These are phyloP conservation scores for Acanthacorydalis orientalis DNA, from an alignment of 2,888 invertebrate species.

Conservation along the genomic window DNA sequence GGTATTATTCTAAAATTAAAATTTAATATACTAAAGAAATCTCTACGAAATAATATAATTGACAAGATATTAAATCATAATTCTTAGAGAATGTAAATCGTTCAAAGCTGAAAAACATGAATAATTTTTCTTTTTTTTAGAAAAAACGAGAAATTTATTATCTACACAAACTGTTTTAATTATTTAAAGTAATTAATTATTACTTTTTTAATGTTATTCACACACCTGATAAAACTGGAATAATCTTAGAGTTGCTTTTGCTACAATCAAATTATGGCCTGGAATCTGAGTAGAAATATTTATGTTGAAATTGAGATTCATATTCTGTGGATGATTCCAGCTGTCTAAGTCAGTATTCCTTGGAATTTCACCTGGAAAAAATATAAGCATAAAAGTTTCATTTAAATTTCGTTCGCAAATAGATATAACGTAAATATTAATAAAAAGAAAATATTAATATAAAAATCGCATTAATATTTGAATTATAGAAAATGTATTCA, in stretches of 20 bases:
- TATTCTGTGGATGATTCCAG: slow-evolving; percentile 32
- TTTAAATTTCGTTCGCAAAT: not conserved
- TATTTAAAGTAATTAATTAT: too few species aligned
- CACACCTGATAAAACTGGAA: slow-evolving; percentile 30
- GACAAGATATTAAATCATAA: too few species aligned
- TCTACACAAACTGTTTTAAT: too few species aligned
- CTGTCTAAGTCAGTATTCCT: slow-evolving; percentile 34
- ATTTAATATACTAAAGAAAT: not conserved
- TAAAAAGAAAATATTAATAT: too few species aligned
- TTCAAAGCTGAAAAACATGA: too few species aligned
- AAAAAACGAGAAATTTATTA: too few species aligned
- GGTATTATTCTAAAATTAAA: not conserved
- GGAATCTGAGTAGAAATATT: slow-evolving; percentile 24
- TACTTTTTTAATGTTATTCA: too few species aligned
- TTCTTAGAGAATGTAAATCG: too few species aligned
- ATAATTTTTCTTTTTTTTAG: too few species aligned
- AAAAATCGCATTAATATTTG: too few species aligned
- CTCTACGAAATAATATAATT: not conserved
- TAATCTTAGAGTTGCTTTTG: slow-evolving; percentile 33
- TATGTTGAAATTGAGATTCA: slow-evolving; percentile 39
- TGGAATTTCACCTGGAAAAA: slow-evolving; percentile 31
- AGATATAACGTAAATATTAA: too few species aligned
- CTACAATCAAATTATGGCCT: slow-evolving; percentile 31
- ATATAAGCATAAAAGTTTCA: not conserved
- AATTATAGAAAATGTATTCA: too few species aligned